A percentile compares a stretch with the other conserved stretches of the same genome.
phyloP scores from a whole-genome alignment of 2,888 invertebrate species.

The Pristionchus arcanus region DNA sequence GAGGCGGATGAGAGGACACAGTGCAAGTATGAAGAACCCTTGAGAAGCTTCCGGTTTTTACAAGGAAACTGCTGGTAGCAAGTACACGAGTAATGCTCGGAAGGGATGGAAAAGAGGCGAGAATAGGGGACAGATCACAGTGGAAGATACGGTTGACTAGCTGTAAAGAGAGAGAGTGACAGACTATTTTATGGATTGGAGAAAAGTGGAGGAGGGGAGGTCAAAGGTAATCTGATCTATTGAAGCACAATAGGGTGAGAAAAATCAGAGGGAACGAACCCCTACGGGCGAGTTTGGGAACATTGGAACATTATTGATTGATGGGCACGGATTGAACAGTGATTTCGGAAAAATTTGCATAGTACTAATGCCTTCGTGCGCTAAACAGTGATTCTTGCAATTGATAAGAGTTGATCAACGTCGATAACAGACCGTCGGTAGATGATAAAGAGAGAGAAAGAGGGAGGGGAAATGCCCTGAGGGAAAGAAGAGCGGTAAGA shows the following conservation, averaged over 20 bases:
- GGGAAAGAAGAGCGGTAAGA: conserved; percentile 36
- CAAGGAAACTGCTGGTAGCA: conserved; percentile 31
- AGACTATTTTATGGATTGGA: conserved; percentile 30
- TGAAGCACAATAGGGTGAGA: conserved; percentile 18
- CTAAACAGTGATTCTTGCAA: background rate
- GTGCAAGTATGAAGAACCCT: background rate
- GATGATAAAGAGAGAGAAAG: conserved; percentile 34
- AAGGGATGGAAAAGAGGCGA: background rate
- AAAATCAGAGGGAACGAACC: conserved; percentile 13
- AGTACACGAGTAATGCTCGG: conserved; percentile 33
- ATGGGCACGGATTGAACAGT: background rate
- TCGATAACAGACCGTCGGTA: background rate
- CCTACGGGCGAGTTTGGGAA: background rate
- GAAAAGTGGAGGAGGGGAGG: conserved; percentile 22
- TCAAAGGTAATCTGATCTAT: conserved; percentile 46
- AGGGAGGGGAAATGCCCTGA: conserved; percentile 33
- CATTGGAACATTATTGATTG: background rate
- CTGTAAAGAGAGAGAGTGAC: conserved; percentile 31
- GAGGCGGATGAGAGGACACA: background rate
- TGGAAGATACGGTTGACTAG: conserved; percentile 43
- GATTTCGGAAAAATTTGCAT: background rate
- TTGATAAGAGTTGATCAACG: background rate
- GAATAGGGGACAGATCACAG: conserved; percentile 34
- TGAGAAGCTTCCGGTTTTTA: conserved; percentile 42
- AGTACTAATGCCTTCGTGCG: background rate